A percentile compares a stretch with the other conserved stretches of the same genome.
These are phyloP conservation scores for Mus spretus DNA, from an alignment of 2,797 vertebrate genomes.

Conservation along the genomic window DNA sequence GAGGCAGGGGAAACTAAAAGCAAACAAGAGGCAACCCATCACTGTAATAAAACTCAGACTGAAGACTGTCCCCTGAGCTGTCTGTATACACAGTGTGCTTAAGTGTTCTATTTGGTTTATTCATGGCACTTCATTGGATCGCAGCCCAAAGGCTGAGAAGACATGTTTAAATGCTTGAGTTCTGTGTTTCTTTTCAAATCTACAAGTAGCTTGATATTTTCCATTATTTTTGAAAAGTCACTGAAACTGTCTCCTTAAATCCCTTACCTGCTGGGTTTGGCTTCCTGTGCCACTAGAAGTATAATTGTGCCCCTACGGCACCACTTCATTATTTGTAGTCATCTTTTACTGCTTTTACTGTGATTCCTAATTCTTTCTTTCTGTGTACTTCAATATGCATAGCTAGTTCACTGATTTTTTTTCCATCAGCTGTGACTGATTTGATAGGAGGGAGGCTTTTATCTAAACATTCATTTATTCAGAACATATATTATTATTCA, in stretches of 20 bases:
- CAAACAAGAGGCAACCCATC: not conserved
- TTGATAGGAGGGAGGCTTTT: conserved; percentile 26
- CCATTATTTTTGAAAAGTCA: conserved; percentile 14
- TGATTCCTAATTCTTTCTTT: not conserved
- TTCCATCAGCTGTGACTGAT: conserved; percentile 10
- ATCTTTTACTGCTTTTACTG: not conserved
- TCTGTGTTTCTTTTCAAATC: not conserved
- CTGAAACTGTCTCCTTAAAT: not conserved
- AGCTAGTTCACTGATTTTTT: not conserved
- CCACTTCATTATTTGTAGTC: not conserved
- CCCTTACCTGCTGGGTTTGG: not conserved
- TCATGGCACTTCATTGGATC: not conserved
- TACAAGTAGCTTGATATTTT: conserved; percentile 5
- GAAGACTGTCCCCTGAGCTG: not conserved
- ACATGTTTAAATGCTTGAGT: not conserved
- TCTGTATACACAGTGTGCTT: not conserved
- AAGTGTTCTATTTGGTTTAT: not conserved
- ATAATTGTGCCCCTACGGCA: not conserved
- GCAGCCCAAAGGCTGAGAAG: not conserved
- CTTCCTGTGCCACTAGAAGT: not conserved
- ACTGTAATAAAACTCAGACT: not conserved
- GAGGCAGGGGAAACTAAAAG: not conserved
- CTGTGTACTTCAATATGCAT: not conserved
- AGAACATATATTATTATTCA: not conserved
- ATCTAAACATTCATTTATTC: not conserved